Percentiles rank a stretch among this genome's conserved stretches.
Conservation (phyloP, 2,113 vertebrate genomes). For the Ctenomys sociabilis region DNA sequence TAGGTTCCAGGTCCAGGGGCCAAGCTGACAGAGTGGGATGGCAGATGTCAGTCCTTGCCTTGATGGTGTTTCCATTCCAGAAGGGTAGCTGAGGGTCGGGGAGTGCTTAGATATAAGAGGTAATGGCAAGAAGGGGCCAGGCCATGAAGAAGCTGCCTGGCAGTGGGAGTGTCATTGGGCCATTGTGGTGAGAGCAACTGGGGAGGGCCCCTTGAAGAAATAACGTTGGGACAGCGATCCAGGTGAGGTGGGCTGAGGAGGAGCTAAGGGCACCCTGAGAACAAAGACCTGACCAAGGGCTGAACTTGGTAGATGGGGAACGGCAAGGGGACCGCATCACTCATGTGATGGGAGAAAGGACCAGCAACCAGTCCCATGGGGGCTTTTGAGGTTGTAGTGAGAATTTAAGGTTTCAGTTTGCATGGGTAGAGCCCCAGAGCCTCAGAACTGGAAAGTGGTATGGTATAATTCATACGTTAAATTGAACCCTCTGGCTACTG, state of each 20-base stretch:
- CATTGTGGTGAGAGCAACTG: accelerated
- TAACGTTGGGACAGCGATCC: background rate
- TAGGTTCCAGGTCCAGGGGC: background rate
- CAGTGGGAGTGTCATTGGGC: too few relatives aligned
- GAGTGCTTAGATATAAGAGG: accelerated
- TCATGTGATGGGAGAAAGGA: background rate
- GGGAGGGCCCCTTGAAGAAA: background rate
- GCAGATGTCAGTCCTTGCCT: background rate
- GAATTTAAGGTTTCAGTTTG: background rate
- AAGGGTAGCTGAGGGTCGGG: background rate
- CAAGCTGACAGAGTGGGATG: too few relatives aligned
- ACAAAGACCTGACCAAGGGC: background rate
- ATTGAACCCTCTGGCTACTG: background rate
- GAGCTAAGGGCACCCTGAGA: background rate
- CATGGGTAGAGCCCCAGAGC: background rate
- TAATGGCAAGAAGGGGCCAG: background rate
- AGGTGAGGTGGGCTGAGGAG: background rate
- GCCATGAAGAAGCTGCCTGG: background rate
- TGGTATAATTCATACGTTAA: background rate
- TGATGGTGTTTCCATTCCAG: accelerated
- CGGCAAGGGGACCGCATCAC: too few relatives aligned
- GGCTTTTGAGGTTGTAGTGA: accelerated
- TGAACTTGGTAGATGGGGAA: background rate
- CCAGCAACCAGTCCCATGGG: accelerated
- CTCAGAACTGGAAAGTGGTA: accelerated